Percentiles rank a stretch among this genome's conserved stretches.
These are phyloP conservation scores for Prunella fulvescens DNA, from an alignment of 2,113 vertebrate species.

Conservation along the genomic window DNA sequence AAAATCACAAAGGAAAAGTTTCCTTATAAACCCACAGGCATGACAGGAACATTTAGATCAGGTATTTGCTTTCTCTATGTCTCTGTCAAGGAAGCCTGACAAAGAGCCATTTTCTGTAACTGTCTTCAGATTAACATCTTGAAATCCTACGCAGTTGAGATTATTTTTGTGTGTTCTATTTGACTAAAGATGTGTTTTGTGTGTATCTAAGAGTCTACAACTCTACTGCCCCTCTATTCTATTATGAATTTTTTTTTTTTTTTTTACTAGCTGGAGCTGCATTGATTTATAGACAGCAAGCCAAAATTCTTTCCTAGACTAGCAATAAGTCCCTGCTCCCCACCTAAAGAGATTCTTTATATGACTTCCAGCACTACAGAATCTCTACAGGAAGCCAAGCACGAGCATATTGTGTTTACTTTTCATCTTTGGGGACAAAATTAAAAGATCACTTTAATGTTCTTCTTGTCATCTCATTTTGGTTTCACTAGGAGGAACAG, in stretches of 20 bases:
- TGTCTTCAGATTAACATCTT: background rate
- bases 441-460: background rate
- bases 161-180: background rate
- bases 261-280: background rate
- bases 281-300: background rate
- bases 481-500: background rate
- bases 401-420: background rate
- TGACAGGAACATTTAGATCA: background rate
- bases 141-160: background rate
- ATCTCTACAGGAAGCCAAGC: background rate
- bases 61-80: background rate
- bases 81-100: background rate
- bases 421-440: background rate
- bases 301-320: background rate
- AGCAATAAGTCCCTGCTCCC: background rate
- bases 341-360: background rate
- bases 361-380: background rate
- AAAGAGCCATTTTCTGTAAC: background rate
- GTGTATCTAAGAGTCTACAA: background rate
- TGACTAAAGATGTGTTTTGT: background rate
- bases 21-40: background rate
- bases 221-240: background rate
- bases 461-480: background rate
- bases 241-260: background rate
- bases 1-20: background rate